These are phyloP conservation scores for Onychorhynchus coronatus DNA, from an alignment of 2,113 vertebrate species.

Conservation along the genomic window DNA sequence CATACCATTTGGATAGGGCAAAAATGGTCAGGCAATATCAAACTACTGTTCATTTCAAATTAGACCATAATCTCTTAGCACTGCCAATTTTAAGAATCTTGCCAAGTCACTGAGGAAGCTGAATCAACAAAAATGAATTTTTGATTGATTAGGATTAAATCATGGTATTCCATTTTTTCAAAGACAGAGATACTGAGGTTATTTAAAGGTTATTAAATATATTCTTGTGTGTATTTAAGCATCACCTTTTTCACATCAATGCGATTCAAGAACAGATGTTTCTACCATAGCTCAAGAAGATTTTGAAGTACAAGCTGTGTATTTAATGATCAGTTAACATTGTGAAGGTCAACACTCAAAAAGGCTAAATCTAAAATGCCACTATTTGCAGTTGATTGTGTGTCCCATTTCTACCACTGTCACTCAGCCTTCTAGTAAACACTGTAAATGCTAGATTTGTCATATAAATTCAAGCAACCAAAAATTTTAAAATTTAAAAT, in stretches of 20 bases:
- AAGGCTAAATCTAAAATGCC: background rate
- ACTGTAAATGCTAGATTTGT: background rate
- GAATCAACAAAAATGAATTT: slow-evolving; percentile 63
- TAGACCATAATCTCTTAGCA: background rate
- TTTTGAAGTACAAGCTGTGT: background rate
- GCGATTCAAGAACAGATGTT: slow-evolving; percentile 5
- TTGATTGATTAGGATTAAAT: slow-evolving; percentile 63
- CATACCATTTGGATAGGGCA: background rate
- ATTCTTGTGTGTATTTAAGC: slow-evolving; percentile 9
- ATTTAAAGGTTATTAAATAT: slow-evolving; percentile 60
- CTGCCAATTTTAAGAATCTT: slow-evolving; percentile 35
- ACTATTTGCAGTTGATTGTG: background rate
- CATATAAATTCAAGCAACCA: background rate
- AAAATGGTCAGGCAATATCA: background rate
- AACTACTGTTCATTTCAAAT: slow-evolving; percentile 13
- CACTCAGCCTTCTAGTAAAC: background rate
- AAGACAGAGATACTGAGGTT: slow-evolving; percentile 34
- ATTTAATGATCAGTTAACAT: background rate
- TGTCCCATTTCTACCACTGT: background rate
- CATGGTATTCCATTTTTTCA: slow-evolving; percentile 36
- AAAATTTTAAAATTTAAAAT: background rate
- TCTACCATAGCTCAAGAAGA: background rate
- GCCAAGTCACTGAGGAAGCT: slow-evolving; percentile 34
- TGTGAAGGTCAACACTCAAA: slow-evolving; percentile 11
- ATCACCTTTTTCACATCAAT: background rate